Evolutionary conservation across 2,113 vertebrate genomes (phyloP).

Genomic region (Notiomystis cincta): DNA sequence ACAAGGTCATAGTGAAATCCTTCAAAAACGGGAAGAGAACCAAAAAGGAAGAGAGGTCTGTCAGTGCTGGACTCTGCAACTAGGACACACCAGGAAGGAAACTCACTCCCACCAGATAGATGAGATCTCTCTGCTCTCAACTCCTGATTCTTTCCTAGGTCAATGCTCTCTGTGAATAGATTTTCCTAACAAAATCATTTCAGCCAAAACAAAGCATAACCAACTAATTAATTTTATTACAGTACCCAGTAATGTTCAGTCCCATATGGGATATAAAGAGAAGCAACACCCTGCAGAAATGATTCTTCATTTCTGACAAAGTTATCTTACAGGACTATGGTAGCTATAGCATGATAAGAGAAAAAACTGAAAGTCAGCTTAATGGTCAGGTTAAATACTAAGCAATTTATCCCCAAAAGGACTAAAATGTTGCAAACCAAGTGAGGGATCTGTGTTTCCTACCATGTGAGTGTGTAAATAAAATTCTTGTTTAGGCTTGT

Average conservation of each 20-base stretch:
- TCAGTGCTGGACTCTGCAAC: neutral
- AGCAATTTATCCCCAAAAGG: neutral
- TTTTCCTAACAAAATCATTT: neutral
- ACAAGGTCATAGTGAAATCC: slow-evolving; percentile 98
- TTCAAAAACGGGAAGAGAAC: slow-evolving; percentile 11
- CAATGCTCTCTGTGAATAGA: neutral
- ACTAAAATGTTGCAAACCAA: neutral
- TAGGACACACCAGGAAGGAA: neutral
- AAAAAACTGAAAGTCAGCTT: neutral
- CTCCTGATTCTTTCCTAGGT: neutral
- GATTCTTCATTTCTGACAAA: neutral
- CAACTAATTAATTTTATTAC: neutral
- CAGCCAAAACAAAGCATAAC: neutral
- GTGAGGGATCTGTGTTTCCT: neutral
- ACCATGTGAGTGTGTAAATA: neutral
- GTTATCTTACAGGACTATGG: neutral
- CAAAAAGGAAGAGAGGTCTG: neutral
- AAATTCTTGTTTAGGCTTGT: neutral
- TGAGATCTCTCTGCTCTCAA: neutral
- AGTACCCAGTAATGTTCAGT: neutral
- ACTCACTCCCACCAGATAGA: neutral
- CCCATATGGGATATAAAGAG: neutral
- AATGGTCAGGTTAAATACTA: neutral
- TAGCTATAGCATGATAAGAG: neutral
- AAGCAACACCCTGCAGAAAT: neutral